These are phyloP conservation scores for Lacerta agilis DNA, from an alignment of 2,797 vertebrate species.

Conservation along the genomic window DNA sequence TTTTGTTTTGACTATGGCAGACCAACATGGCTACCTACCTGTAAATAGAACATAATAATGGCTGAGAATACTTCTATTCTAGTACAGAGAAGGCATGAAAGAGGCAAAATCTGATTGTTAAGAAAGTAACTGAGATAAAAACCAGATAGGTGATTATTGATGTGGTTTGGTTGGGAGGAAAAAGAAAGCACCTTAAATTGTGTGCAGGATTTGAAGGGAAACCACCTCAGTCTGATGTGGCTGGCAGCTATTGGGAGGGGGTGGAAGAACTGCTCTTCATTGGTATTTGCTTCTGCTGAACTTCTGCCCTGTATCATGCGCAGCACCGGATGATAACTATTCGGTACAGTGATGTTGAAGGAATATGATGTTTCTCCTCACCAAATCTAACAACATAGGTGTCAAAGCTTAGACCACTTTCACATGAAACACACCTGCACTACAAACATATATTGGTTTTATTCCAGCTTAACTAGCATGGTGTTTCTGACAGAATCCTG, in stretches of 20 bases:
- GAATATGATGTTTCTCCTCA: neutral
- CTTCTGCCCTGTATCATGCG: neutral
- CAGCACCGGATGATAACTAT: neutral
- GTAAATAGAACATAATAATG: no score
- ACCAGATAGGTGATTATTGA: conserved; percentile 8
- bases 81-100: conserved; percentile 20
- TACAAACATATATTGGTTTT: neutral
- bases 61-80: neutral
- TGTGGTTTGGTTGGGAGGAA: conserved; percentile 61
- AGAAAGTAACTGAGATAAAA: conserved; percentile 29
- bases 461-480: neutral
- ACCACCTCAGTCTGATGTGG: conserved; percentile 80
- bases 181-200: conserved; percentile 54
- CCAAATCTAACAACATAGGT: neutral
- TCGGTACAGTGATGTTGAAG: neutral
- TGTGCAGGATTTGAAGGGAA: conserved; percentile 73
- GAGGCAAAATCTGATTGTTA: conserved; percentile 29
- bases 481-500: neutral
- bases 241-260: conserved; percentile 10
- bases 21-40: no score
- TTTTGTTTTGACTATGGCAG: no score
- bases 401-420: neutral
- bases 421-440: neutral
- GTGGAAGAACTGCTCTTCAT: neutral
- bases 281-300: neutral